These are phyloP conservation scores for Lithobates pipiens DNA, from an alignment of 2,797 vertebrate species.

Conservation along the genomic window DNA sequence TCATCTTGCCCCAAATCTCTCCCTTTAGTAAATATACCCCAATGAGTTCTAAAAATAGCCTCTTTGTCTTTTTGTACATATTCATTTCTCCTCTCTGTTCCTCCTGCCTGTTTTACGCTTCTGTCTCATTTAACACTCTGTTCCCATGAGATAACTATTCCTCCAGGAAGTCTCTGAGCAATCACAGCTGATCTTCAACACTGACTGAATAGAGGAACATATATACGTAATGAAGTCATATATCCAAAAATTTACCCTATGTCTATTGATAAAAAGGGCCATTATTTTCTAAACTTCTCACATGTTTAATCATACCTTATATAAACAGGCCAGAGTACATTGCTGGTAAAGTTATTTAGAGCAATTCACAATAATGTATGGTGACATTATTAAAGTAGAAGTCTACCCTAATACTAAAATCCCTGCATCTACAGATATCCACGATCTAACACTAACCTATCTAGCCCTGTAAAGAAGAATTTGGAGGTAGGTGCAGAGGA, in stretches of 20 bases:
- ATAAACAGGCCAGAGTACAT: not conserved
- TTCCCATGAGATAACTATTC: constrained; percentile 45
- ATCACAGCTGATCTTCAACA: constrained; percentile 45
- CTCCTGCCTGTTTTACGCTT: constrained; percentile 29
- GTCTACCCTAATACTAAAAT: no score
- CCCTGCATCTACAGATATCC: no score
- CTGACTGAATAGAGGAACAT: constrained; percentile 11
- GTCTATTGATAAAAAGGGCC: not conserved
- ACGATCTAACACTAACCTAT: no score
- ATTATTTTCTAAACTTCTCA: not conserved
- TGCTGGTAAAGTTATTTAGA: not conserved
- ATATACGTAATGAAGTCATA: not conserved
- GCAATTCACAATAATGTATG: no score
- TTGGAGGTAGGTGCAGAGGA: no score
- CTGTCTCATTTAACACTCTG: constrained; percentile 45
- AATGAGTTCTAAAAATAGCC: constrained; percentile 41
- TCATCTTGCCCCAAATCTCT: constrained; percentile 32
- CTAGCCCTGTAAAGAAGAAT: no score
- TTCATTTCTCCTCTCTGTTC: constrained; percentile 26
- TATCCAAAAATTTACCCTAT: not conserved
- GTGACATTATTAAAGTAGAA: no score
- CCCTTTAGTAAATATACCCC: constrained; percentile 39
- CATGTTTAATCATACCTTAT: not conserved
- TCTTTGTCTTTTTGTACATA: constrained; percentile 33
- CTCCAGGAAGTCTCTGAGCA: constrained; percentile 49